Percentiles rank a stretch among this genome's conserved stretches.
Evolutionary conservation across 2,888 invertebrate genomes (phyloP).

Genomic region (Drosophila meridionalis): DNA sequence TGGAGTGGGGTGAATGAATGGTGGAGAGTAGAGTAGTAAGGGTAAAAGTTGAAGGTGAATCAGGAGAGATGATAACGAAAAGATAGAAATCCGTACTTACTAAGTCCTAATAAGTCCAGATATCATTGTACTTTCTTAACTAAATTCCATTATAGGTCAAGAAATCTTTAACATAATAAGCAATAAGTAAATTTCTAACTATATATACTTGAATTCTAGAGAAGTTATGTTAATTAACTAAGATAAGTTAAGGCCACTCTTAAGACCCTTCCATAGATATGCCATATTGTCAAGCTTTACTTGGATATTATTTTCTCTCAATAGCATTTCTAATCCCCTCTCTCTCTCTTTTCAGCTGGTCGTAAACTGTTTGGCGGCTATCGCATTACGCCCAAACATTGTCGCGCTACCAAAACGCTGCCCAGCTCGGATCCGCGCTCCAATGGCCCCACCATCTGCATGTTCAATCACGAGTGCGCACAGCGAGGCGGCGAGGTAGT

Average conservation of each 20-base stretch:
- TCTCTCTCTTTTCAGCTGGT: constrained; percentile 82
- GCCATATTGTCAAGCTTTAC: background rate
- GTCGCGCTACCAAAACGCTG: constrained; percentile 89
- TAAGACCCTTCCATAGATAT: background rate
- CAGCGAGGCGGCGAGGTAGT: constrained; percentile 93
- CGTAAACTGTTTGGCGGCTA: constrained; percentile 94
- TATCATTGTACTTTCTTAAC: background rate
- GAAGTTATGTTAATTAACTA: background rate
- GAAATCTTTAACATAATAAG: background rate
- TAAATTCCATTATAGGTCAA: background rate
- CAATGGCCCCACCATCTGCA: constrained; percentile 92
- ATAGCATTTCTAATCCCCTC: background rate
- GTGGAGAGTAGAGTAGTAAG: background rate
- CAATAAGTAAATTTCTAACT: background rate
- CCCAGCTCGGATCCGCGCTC: constrained; percentile 86
- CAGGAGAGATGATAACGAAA: background rate
- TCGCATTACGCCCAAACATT: constrained; percentile 92
- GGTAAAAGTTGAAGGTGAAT: background rate
- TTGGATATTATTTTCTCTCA: background rate
- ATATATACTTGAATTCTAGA: background rate
- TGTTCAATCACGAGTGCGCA: constrained; percentile 96
- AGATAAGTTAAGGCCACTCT: background rate
- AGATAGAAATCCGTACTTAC: background rate
- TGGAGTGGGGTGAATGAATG: background rate
- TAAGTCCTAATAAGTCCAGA: background rate